These are phyloP conservation scores for Sinelater perroti DNA, from an alignment of 2,888 invertebrate species.

Conservation along the genomic window DNA sequence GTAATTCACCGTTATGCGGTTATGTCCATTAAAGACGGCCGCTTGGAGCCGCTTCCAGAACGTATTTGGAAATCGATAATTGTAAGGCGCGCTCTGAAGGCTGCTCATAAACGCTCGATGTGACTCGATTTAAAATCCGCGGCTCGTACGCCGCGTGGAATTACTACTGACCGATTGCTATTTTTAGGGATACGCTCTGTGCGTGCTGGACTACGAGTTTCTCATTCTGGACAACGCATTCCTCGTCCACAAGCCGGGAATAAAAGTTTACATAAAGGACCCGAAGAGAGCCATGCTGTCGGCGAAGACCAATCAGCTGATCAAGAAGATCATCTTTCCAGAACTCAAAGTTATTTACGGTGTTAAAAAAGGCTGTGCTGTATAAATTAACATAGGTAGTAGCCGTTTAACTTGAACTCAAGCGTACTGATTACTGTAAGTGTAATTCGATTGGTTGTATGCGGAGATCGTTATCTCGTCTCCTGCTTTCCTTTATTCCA, in stretches of 20 bases:
- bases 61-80: slow-evolving; percentile 7
- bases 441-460: slow-evolving; percentile 17
- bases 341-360: slow-evolving; percentile 88
- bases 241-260: slow-evolving; percentile 90
- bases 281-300: slow-evolving; percentile 78
- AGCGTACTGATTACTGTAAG: slow-evolving; percentile 32
- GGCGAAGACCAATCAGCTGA: slow-evolving; percentile 78
- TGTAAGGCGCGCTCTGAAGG: slow-evolving; percentile 1
- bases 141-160: no score
- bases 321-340: slow-evolving; percentile 82
- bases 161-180: slow-evolving; percentile 9
- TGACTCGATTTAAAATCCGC: no score
- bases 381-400: slow-evolving; percentile 60
- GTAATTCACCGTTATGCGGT: no score
- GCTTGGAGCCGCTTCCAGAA: no score
- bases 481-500: slow-evolving; percentile 7
- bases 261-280: slow-evolving; percentile 84
- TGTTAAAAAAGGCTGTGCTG: slow-evolving; percentile 79
- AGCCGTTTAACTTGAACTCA: slow-evolving; percentile 16
- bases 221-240: slow-evolving; percentile 94
- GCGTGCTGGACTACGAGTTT: slow-evolving; percentile 91
- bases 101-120: not conserved
- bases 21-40: no score
- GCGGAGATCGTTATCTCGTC: not conserved
- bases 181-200: slow-evolving; percentile 85